Percentiles rank a stretch among this genome's conserved stretches.
These are phyloP conservation scores for Acropternis orthonyx DNA, from an alignment of 2,797 vertebrate genomes.

Conservation along the genomic window DNA sequence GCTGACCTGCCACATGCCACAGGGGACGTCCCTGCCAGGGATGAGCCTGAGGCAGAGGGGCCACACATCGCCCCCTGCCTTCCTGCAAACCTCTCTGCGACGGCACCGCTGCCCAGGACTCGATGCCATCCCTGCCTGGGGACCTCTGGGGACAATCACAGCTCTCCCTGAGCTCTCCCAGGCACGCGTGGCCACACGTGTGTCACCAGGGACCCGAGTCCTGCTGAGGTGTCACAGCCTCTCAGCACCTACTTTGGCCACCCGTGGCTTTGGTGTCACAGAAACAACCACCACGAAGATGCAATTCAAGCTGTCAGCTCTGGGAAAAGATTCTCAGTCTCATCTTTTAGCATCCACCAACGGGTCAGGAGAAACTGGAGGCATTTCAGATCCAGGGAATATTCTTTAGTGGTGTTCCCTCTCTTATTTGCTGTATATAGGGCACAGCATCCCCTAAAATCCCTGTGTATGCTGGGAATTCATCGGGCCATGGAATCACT, in stretches of 20 bases:
- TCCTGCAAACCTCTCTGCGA: background rate
- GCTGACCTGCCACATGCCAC: fast-evolving
- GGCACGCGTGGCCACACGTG: fast-evolving
- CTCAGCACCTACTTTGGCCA: background rate
- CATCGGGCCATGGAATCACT: background rate
- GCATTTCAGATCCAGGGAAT: background rate
- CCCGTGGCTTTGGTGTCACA: fast-evolving
- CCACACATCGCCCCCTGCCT: background rate
- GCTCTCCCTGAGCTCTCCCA: background rate
- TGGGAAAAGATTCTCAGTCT: background rate
- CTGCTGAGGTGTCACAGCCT: background rate
- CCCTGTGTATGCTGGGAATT: background rate
- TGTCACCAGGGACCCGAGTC: fast-evolving
- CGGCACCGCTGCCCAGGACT: background rate
- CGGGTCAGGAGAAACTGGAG: background rate
- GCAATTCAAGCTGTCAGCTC: background rate
- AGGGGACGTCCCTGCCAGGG: background rate
- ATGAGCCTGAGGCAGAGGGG: no score
- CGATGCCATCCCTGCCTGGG: background rate
- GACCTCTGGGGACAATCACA: fast-evolving
- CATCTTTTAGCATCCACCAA: background rate
- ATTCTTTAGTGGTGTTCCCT: background rate
- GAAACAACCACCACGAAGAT: fast-evolving
- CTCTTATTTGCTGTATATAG: background rate
- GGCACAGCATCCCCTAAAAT: background rate